Evolutionary conservation across 2,797 vertebrate species (phyloP).

Genomic region (Bradypus variegatus): DNA sequence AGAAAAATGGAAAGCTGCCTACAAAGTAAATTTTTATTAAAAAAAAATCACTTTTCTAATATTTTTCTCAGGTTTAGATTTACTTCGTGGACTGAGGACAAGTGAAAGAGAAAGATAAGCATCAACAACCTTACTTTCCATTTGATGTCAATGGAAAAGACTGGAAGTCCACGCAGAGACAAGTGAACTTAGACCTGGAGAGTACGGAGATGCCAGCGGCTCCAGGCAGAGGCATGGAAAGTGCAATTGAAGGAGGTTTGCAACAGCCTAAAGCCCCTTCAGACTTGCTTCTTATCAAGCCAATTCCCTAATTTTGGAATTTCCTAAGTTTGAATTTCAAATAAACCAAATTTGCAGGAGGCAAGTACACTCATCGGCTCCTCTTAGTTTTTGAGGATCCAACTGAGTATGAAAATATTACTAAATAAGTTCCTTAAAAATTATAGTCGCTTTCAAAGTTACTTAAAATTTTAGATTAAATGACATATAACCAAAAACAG

Average conservation of each 20-base stretch:
- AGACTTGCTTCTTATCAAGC: not conserved
- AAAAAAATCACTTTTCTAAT: constrained; percentile 15
- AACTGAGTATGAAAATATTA: not conserved
- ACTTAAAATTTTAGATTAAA: constrained; percentile 13
- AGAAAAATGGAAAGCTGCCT: constrained; percentile 24
- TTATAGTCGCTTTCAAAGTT: not conserved
- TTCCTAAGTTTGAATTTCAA: not conserved
- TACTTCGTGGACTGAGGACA: constrained; percentile 27
- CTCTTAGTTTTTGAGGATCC: not conserved
- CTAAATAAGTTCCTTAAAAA: constrained; percentile 5
- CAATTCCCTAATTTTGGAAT: not conserved
- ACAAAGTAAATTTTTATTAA: constrained; percentile 2
- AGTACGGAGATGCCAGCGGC: not conserved
- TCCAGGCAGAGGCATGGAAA: not conserved
- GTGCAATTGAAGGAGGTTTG: not conserved
- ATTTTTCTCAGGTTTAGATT: not conserved
- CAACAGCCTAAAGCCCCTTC: not conserved
- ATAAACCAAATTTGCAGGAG: not conserved
- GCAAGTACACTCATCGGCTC: not conserved
- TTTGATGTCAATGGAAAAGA: not conserved
- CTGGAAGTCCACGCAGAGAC: not conserved
- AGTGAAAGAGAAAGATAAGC: not conserved
- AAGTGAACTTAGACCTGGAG: not conserved
- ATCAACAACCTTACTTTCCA: not conserved
- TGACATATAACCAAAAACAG: constrained; percentile 3